Evolutionary conservation across 2,113 vertebrate genomes (phyloP).

Genomic region (Callopanchax toddi): DNA sequence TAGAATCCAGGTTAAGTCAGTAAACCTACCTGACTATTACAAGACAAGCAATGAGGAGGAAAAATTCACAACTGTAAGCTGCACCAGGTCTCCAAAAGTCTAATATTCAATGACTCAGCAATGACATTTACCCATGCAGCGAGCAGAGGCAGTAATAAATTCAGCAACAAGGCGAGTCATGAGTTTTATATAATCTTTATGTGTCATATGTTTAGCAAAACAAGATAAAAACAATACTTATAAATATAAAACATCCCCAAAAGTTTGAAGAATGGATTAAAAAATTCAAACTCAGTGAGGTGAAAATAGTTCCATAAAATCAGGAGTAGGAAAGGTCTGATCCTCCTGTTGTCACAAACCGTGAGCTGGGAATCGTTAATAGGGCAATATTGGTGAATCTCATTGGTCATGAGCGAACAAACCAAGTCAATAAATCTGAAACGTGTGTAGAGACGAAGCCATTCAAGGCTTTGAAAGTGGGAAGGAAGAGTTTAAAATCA

Average conservation of each 20-base stretch:
- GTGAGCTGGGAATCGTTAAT: neutral
- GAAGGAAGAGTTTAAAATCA: neutral
- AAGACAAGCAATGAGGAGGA: neutral
- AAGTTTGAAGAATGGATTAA: neutral
- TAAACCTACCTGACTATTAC: neutral
- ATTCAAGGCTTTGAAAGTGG: neutral
- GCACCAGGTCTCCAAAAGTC: neutral
- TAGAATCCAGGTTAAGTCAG: no score
- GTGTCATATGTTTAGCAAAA: no score
- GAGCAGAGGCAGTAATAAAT: neutral
- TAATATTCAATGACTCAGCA: constrained; percentile 1
- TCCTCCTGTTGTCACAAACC: neutral
- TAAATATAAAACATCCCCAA: neutral
- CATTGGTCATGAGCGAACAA: neutral
- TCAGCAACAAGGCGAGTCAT: neutral
- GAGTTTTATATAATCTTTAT: neutral
- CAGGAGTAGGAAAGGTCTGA: neutral
- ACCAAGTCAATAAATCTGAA: neutral
- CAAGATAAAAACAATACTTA: no score
- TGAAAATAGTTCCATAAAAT: neutral
- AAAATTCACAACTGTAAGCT: neutral
- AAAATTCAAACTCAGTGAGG: neutral
- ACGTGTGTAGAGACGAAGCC: neutral
- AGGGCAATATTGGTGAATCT: neutral
- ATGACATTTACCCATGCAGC: neutral